These are phyloP conservation scores for Sciaenops ocellatus DNA, from an alignment of 2,797 vertebrate genomes.

Conservation along the genomic window DNA sequence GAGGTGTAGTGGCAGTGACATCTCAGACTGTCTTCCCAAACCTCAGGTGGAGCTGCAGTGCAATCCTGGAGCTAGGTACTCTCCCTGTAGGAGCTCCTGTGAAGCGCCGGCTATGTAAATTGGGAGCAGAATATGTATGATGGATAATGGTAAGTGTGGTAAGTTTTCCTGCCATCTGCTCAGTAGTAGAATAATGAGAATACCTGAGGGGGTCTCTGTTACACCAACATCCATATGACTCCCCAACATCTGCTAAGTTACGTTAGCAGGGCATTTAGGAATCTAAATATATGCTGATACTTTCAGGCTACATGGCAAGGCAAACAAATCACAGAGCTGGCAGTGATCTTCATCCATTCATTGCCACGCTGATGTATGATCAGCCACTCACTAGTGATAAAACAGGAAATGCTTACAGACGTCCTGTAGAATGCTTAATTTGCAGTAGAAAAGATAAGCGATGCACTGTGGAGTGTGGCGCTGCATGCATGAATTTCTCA, in stretches of 20 bases:
- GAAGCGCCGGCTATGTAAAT: slow-evolving; percentile 76
- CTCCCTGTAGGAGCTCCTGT: slow-evolving; percentile 67
- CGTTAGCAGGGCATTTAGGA: slow-evolving; percentile 72
- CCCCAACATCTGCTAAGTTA: slow-evolving; percentile 84
- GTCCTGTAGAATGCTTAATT: slow-evolving; percentile 55
- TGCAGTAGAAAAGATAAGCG: slow-evolving; percentile 28
- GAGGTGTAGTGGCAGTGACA: slow-evolving; percentile 78
- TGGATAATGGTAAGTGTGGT: slow-evolving; percentile 79
- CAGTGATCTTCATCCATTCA: slow-evolving; percentile 50
- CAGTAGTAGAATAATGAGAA: slow-evolving; percentile 83
- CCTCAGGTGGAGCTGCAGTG: slow-evolving; percentile 75
- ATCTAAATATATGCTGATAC: slow-evolving; percentile 75
- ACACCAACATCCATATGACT: slow-evolving; percentile 82
- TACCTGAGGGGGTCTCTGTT: slow-evolving; percentile 84
- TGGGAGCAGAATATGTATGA: slow-evolving; percentile 81
- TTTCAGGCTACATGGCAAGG: slow-evolving; percentile 55
- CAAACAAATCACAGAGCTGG: slow-evolving; percentile 64
- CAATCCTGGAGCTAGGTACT: slow-evolving; percentile 60
- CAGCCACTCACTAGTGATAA: slow-evolving; percentile 40
- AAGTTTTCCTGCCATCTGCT: slow-evolving; percentile 81
- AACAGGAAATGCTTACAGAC: slow-evolving; percentile 53
- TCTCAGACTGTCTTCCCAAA: slow-evolving; percentile 66
- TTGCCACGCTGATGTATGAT: slow-evolving; percentile 49
- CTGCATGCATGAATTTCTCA: slow-evolving; percentile 46
- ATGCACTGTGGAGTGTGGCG: slow-evolving; percentile 13